Percentiles rank a stretch among this genome's conserved stretches.
phyloP scores from a whole-genome alignment of 2,888 invertebrate species.

The Onchidella celtica region DNA sequence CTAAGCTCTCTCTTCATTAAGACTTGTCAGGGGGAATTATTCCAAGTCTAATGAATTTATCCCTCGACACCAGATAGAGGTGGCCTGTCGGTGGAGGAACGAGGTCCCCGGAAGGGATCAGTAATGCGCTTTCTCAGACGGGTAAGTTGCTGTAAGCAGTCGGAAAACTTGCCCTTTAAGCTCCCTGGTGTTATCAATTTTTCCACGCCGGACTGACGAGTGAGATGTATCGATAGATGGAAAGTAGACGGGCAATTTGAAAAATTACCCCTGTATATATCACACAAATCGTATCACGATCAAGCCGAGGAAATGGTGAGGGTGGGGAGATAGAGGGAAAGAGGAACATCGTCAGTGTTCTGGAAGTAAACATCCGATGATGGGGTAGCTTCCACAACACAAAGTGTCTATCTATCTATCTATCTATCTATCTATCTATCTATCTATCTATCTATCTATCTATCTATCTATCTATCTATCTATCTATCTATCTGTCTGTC shows the following conservation, averaged over 20 bases:
- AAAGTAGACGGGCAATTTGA: not conserved
- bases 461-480: too few species aligned
- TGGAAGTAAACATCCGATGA: too few species aligned
- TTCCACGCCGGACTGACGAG: not conserved
- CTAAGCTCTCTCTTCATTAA: constrained; percentile 51
- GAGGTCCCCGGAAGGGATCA: not conserved
- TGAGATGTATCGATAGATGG: constrained; percentile 11
- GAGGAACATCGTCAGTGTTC: too few species aligned
- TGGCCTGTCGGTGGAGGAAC: constrained; percentile 16
- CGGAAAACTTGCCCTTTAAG: constrained; percentile 23
- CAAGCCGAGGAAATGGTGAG: too few species aligned
- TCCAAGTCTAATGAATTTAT: constrained; percentile 54
- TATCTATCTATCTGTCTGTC: too few species aligned
- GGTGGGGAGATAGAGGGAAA: too few species aligned
- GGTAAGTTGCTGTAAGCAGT: constrained; percentile 36
- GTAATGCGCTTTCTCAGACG: constrained; percentile 32
- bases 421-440: too few species aligned
- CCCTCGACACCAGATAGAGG: constrained; percentile 40
- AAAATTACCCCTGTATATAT: too few species aligned
- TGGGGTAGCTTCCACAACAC: too few species aligned
- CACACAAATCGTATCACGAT: too few species aligned
- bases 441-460: too few species aligned
- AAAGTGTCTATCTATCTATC: too few species aligned
- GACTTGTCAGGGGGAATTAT: constrained; percentile 51
- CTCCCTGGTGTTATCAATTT: constrained; percentile 2